Base-by-base conservation (phyloP, 2,888 invertebrate genomes). In the Hirtodrosophila histrioides region DNA sequence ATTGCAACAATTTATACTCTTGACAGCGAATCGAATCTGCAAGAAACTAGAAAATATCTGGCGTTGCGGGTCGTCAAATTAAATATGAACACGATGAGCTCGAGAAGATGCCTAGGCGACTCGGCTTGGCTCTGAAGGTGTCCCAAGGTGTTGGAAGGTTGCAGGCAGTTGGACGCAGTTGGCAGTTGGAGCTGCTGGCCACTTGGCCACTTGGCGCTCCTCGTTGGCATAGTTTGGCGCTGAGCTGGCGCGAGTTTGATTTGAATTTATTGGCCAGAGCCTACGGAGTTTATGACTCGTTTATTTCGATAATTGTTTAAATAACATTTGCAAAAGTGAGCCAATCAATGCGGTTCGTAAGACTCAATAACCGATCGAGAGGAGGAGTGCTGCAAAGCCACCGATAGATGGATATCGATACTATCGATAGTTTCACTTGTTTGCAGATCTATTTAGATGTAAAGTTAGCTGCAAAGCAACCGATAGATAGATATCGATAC, bases 1-100 rank as follows among this genome's bases (percentile, higher is more conserved):
- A 86, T 75, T 75, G 81, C 88, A 69, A 75, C 86, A 75, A 86
- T 88, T 84, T 86, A 82, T 78, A 79, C 69, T 66, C 74, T 67
- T 82, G 88, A 88, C 89, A 84, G 88, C 69, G 69, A 74, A 75
- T 65, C 78, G 78, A 85, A 80, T 75, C 7, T 31, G 7, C 9
- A 43, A 56, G 44, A 33, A 36, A 55, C 9, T 3, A 54, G 24
- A 24, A 46, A 55, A 56, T 4, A 54, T 27, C 35, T 57, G n/a
- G 40, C 50, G 41, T 40, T 55, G 62, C 56, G 40, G 45, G 53
- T 61, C 43, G 46, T 50, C 63, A 76, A 64, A 69, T 74, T 67
- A 76, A 74, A 69, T 74, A 57, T 66, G 57, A 65, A 53, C 54
- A 60, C 65, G 56, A 75, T 53, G 64, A 44, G 57, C 56, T 39